Evolutionary conservation across 1,140 invertebrate genomes (phyloP).

Genomic region (Lordiphosa clarofinis): DNA sequence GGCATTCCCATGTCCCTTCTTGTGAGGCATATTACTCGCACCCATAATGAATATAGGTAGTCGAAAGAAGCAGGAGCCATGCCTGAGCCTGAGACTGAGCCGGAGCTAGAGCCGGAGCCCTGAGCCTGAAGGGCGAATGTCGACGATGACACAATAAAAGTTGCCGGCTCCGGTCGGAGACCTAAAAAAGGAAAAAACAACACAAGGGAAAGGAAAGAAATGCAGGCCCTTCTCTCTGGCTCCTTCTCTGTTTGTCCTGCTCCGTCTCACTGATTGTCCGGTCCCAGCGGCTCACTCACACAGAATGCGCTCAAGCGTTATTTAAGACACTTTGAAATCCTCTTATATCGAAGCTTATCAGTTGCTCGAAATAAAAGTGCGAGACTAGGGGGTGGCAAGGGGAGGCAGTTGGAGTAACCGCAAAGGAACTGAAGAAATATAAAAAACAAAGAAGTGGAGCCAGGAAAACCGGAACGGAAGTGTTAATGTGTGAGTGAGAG

Average conservation of each 20-base stretch:
- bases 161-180: not conserved
- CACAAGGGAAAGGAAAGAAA: too few species aligned
- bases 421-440: slow-evolving; percentile 2
- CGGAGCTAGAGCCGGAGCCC: not conserved
- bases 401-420: slow-evolving; percentile 2
- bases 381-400: slow-evolving; percentile 23
- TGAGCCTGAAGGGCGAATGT: slow-evolving; percentile 17
- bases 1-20: too few species aligned
- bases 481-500: slow-evolving; percentile 37
- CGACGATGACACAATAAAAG: slow-evolving; percentile 49
- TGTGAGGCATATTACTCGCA: slow-evolving; percentile 54
- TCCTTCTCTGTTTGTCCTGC: not conserved
- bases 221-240: slow-evolving; percentile 1
- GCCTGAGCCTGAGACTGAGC: not conserved
- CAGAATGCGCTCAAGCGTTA: slow-evolving; percentile 63
- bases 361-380: slow-evolving; percentile 54
- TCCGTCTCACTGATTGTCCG: slow-evolving; percentile 18
- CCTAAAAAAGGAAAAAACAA: too few species aligned
- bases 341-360: slow-evolving; percentile 63
- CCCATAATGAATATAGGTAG: slow-evolving; percentile 59
- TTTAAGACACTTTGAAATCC: slow-evolving; percentile 66
- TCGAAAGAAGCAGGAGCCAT: not conserved
- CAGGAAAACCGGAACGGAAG: slow-evolving; percentile 28
- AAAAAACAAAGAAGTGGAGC: slow-evolving; percentile 27
- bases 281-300: slow-evolving; percentile 50